Percentiles rank a stretch among this genome's conserved stretches.
These are phyloP conservation scores for Pangasianodon gigas DNA, from an alignment of 2,113 vertebrate species.

Conservation along the genomic window DNA sequence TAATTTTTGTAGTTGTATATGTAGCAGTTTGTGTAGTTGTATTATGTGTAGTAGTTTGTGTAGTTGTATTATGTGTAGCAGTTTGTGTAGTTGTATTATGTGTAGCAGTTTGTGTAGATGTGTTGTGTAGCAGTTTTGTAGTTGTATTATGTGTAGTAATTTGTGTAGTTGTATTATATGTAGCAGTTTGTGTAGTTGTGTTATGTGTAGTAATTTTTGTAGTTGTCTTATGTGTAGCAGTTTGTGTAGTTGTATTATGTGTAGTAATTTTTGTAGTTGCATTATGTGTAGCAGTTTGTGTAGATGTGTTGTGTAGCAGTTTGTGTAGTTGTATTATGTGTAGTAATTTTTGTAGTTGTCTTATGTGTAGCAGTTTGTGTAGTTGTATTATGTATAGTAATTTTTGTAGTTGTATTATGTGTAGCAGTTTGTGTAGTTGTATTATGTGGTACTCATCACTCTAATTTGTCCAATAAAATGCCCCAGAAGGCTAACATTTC, in stretches of 20 bases:
- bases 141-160: neutral
- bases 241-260: neutral
- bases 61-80: neutral
- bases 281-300: neutral
- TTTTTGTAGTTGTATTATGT: neutral
- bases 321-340: neutral
- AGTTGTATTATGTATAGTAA: neutral
- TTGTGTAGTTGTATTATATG: neutral
- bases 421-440: neutral
- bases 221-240: neutral
- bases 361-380: neutral
- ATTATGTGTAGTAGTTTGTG: neutral
- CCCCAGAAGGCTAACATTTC: neutral
- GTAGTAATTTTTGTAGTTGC: neutral
- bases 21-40: neutral
- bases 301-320: neutral
- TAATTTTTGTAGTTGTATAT: neutral
- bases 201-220: neutral
- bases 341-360: neutral
- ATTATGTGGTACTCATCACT: neutral
- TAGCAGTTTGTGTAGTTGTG: neutral
- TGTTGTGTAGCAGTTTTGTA: no score
- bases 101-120: neutral
- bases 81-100: neutral
- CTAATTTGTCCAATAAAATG: neutral